phyloP scores from a whole-genome alignment of 2,113 vertebrate species.

The Xiphophorus couchianus region DNA sequence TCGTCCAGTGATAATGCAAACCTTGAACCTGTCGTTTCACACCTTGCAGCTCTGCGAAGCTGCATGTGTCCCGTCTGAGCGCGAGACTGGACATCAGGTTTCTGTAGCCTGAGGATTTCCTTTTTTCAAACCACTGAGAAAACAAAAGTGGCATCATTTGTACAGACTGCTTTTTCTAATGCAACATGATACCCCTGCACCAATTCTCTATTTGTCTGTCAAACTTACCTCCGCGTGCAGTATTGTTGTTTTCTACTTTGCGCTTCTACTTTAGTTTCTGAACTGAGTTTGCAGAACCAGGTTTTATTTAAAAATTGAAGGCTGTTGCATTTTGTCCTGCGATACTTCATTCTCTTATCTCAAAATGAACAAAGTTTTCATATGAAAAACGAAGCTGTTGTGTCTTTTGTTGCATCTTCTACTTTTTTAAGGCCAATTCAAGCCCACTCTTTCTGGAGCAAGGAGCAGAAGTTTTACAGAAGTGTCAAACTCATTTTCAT shows the following conservation, averaged over 20 bases:
- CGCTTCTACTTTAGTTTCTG: constrained; percentile 6
- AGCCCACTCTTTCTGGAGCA: constrained; percentile 69
- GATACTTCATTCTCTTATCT: constrained; percentile 7
- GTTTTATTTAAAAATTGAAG: constrained; percentile 11
- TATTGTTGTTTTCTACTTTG: constrained; percentile 39
- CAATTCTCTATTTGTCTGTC: constrained; percentile 30
- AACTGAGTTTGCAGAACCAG: background rate
- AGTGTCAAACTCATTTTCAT: too few relatives aligned
- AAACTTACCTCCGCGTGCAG: constrained; percentile 12
- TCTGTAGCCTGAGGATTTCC: constrained; percentile 45
- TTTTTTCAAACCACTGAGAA: constrained; percentile 11
- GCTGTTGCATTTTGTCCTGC: constrained; percentile 3
- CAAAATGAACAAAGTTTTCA: constrained; percentile 3
- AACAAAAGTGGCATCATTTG: constrained; percentile 39
- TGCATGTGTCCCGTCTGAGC: constrained; percentile 74
- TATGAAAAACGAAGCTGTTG: constrained; percentile 4
- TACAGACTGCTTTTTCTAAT: constrained; percentile 73
- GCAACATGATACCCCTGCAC: constrained; percentile 12
- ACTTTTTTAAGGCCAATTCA: constrained; percentile 51
- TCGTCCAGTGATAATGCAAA: constrained; percentile 49
- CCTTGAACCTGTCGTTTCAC: constrained; percentile 7
- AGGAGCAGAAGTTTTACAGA: constrained; percentile 1
- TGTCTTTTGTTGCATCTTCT: constrained; percentile 13
- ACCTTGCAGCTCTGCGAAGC: constrained; percentile 43
- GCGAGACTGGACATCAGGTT: constrained; percentile 51